Evolutionary conservation across 2,113 vertebrate species (phyloP).

Genomic region (Gorsachius goisagi): DNA sequence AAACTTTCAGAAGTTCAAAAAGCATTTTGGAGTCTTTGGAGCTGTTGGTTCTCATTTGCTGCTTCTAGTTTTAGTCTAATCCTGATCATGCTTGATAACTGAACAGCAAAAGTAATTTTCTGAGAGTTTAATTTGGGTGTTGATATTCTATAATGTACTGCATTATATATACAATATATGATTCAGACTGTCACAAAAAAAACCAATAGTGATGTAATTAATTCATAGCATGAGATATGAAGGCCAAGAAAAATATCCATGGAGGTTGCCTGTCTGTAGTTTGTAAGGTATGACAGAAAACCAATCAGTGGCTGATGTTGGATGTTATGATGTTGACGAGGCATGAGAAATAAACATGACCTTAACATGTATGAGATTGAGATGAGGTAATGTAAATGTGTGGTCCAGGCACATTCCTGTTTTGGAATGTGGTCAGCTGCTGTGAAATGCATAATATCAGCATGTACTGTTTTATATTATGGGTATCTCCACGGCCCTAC

Average conservation of each 20-base stretch:
- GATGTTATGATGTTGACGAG: background rate
- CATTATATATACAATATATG: background rate
- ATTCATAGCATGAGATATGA: background rate
- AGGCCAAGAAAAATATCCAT: background rate
- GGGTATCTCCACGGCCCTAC: rapidly evolving
- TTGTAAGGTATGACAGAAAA: background rate
- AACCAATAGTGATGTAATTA: background rate
- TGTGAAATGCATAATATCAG: background rate
- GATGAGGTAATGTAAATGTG: background rate
- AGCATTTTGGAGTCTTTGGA: background rate
- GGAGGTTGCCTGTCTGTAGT: background rate
- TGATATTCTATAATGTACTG: background rate
- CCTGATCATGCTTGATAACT: background rate
- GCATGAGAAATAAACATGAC: background rate
- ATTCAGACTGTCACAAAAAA: background rate
- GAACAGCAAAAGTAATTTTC: background rate
- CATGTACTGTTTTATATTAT: background rate
- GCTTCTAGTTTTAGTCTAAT: background rate
- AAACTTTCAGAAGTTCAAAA: background rate
- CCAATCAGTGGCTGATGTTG: background rate
- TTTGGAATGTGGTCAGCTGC: background rate
- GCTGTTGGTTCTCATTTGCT: background rate
- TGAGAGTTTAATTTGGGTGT: background rate
- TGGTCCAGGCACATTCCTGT: background rate
- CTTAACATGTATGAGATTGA: background rate